Conservation (phyloP, 2,113 vertebrate genomes). For the Hiodon alosoides region DNA sequence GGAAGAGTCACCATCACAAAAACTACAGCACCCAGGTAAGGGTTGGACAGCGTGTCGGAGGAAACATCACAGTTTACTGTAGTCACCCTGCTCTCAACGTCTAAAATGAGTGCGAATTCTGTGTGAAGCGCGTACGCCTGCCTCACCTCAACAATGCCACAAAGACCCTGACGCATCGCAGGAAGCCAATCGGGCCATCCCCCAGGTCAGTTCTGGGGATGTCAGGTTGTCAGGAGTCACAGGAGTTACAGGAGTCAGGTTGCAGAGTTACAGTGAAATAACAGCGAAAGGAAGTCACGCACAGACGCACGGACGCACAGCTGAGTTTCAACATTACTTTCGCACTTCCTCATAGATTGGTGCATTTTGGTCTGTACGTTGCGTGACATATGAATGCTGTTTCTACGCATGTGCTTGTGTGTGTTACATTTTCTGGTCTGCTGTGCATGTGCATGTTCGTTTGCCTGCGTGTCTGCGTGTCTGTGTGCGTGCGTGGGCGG, state of each 20-base stretch:
- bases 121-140: no score
- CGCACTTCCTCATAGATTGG: background rate
- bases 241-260: no score
- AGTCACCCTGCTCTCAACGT: no score
- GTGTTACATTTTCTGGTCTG: background rate
- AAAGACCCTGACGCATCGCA: no score
- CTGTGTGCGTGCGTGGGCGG: conserved; percentile 11
- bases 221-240: no score
- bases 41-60: background rate
- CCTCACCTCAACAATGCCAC: no score
- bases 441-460: background rate
- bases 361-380: background rate
- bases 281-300: no score
- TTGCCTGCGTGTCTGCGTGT: background rate
- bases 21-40: conserved; percentile 46
- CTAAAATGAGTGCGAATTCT: no score
- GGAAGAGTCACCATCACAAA: conserved; percentile 45
- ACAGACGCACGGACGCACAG: background rate
- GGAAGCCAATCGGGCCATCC: no score
- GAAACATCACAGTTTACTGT: background rate
- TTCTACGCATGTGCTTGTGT: background rate
- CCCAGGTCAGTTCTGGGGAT: no score
- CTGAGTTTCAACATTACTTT: background rate
- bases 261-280: no score
- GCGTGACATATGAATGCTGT: background rate